A percentile compares a stretch with the other conserved stretches of the same genome.
Evolutionary conservation across 1,140 invertebrate species (phyloP).

Genomic region (Caenorhabditis tropicalis): DNA sequence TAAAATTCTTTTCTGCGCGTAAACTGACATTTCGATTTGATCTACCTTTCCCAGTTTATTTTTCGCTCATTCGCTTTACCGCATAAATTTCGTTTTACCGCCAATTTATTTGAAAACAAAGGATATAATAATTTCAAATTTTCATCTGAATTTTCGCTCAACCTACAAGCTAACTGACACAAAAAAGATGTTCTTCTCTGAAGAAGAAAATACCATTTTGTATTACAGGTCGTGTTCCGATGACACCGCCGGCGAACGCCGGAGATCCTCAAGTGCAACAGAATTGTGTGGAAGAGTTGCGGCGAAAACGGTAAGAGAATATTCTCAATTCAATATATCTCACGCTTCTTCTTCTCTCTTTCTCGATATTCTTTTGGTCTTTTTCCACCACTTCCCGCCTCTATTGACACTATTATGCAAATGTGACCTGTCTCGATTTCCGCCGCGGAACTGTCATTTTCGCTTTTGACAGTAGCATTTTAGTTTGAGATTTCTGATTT

Average conservation of each 20-base stretch:
- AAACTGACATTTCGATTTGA: too few relatives aligned
- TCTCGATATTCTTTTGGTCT: background rate
- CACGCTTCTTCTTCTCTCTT: background rate
- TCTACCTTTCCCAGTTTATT: too few relatives aligned
- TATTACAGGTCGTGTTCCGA: conserved; percentile 17
- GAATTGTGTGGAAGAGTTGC: conserved; percentile 62
- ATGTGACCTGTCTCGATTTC: conserved; percentile 1
- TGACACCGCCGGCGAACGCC: conserved; percentile 30
- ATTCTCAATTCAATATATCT: background rate
- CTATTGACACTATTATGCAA: conserved; percentile 18
- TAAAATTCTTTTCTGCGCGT: too few relatives aligned
- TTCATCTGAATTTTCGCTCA: too few relatives aligned
- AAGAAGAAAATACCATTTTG: too few relatives aligned
- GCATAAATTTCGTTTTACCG: too few relatives aligned
- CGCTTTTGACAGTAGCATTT: conserved; percentile 18
- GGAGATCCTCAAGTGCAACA: conserved; percentile 54
- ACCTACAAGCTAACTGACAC: too few relatives aligned
- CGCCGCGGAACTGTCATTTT: background rate
- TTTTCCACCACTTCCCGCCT: background rate
- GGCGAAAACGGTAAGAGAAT: conserved; percentile 57
- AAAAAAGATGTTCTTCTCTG: too few relatives aligned
- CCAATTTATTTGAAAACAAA: too few relatives aligned
- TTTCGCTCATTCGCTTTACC: too few relatives aligned
- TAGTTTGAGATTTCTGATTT: background rate
- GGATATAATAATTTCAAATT: too few relatives aligned